Conservation (phyloP, 2,888 invertebrate species). For the Pollenia griseotomentosa region DNA sequence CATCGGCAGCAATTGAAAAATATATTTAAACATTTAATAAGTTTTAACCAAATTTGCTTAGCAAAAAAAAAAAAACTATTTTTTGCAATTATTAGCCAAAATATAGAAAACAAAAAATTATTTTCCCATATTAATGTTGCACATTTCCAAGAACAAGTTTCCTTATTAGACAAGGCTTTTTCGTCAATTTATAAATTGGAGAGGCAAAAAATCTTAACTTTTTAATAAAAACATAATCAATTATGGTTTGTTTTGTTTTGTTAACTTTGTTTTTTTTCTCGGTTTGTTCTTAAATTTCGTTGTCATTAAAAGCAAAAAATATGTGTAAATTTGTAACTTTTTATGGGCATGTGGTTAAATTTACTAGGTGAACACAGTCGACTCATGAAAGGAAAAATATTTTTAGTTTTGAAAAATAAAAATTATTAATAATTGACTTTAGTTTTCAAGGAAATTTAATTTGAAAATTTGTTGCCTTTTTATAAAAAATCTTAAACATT, state of each 20-base stretch:
- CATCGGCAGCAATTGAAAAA: conserved; percentile 18
- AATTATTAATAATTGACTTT: conserved; percentile 63
- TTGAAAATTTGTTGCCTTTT: conserved; percentile 29
- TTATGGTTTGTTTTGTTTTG: conserved; percentile 51
- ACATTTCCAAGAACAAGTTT: conserved; percentile 67
- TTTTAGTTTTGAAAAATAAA: conserved; percentile 26
- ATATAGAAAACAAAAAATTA: conserved; percentile 45
- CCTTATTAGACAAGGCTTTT: conserved; percentile 70
- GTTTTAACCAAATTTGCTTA: conserved; percentile 64
- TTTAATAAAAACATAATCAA: conserved; percentile 67
- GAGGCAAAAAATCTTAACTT: conserved; percentile 28
- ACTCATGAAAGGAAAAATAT: conserved; percentile 33
- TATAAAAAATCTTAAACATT: conserved; percentile 32
- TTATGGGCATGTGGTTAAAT: conserved; percentile 60
- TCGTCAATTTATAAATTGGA: conserved; percentile 61
- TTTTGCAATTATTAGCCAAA: conserved; percentile 68
- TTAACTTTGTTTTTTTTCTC: conserved; percentile 6
- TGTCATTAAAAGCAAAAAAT: conserved; percentile 48
- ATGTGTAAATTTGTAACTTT: conserved; percentile 70
- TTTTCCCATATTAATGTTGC: conserved; percentile 63
- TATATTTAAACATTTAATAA: conserved; percentile 54
- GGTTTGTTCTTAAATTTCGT: conserved; percentile 33
- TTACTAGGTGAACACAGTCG: conserved; percentile 56
- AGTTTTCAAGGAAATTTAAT: conserved; percentile 55
- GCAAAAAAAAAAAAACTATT: conserved; percentile 41